Conservation (phyloP, 2,888 invertebrate species). For the Pyrochroa serraticornis region DNA sequence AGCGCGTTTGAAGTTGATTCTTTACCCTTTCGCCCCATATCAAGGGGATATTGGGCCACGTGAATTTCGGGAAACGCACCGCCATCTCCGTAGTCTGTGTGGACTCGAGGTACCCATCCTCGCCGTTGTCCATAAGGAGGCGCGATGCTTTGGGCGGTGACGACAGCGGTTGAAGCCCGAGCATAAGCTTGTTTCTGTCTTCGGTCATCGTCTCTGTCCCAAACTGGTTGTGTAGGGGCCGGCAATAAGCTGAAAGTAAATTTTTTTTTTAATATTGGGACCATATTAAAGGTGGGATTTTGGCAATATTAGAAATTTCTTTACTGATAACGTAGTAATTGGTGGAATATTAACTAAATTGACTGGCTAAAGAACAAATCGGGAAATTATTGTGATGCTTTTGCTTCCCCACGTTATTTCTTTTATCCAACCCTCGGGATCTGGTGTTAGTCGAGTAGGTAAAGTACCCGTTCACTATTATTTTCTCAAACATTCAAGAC, state of each 20-base stretch:
- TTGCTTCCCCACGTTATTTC: no score
- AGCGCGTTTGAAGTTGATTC: constrained; percentile 85
- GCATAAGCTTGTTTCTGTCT: constrained; percentile 60
- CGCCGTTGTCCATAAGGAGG: constrained; percentile 95
- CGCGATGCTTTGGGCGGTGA: constrained; percentile 79
- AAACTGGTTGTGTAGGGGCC: constrained; percentile 81
- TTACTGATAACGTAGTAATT: no score
- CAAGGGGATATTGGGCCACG: constrained; percentile 94
- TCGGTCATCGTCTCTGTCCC: constrained; percentile 89
- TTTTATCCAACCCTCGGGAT: no score
- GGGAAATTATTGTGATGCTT: no score
- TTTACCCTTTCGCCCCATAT: constrained; percentile 84
- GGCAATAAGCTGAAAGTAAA: constrained; percentile 14
- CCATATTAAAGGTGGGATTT: no score
- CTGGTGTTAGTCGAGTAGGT: no score
- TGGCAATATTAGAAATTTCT: no score
- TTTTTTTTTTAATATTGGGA: background rate
- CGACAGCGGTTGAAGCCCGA: constrained; percentile 62
- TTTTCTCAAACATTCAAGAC: no score
- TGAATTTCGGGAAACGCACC: constrained; percentile 98
- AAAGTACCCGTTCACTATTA: no score
- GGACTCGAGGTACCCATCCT: constrained; percentile 89
- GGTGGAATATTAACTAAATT: no score
- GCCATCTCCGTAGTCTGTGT: constrained; percentile 85
- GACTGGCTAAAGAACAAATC: no score